These are phyloP conservation scores for Taphrorychus bicolor DNA, from an alignment of 2,888 invertebrate species.

Conservation along the genomic window DNA sequence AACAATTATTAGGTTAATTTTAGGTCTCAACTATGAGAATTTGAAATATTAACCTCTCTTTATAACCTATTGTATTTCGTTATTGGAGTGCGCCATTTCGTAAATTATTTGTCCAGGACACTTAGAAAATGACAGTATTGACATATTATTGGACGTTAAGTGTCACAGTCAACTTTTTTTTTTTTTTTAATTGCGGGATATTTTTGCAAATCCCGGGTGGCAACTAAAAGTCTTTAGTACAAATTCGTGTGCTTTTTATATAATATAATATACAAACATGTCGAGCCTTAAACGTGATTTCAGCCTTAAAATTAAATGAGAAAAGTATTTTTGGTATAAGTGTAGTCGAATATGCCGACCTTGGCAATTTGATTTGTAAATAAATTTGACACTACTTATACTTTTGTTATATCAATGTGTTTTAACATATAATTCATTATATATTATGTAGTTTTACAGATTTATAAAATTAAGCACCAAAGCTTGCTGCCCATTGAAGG, in stretches of 20 bases:
- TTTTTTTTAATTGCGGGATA: neutral
- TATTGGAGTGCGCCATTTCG: too few relatives aligned
- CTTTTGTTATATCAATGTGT: slow-evolving; percentile 49
- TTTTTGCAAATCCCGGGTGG: slow-evolving; percentile 33
- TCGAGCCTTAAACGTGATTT: slow-evolving; percentile 34
- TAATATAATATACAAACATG: slow-evolving; percentile 38
- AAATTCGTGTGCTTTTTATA: slow-evolving; percentile 51
- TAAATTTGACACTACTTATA: slow-evolving; percentile 6
- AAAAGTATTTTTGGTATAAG: slow-evolving; percentile 44
- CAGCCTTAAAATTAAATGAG: neutral
- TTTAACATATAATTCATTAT: slow-evolving; percentile 47
- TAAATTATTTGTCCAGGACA: too few relatives aligned
- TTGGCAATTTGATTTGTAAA: neutral
- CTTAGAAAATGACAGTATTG: too few relatives aligned
- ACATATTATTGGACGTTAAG: too few relatives aligned
- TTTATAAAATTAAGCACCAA: slow-evolving; percentile 44
- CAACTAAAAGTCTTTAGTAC: slow-evolving; percentile 53
- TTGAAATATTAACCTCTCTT: too few relatives aligned
- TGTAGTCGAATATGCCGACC: neutral
- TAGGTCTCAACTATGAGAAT: too few relatives aligned
- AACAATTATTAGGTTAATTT: too few relatives aligned
- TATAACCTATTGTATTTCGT: too few relatives aligned
- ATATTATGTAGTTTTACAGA: slow-evolving; percentile 21
- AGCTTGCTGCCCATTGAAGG: slow-evolving; percentile 47
- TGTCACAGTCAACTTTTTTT: neutral